phyloP scores from a whole-genome alignment of 1,140 invertebrate genomes.

The Drosophila nebulosa region DNA sequence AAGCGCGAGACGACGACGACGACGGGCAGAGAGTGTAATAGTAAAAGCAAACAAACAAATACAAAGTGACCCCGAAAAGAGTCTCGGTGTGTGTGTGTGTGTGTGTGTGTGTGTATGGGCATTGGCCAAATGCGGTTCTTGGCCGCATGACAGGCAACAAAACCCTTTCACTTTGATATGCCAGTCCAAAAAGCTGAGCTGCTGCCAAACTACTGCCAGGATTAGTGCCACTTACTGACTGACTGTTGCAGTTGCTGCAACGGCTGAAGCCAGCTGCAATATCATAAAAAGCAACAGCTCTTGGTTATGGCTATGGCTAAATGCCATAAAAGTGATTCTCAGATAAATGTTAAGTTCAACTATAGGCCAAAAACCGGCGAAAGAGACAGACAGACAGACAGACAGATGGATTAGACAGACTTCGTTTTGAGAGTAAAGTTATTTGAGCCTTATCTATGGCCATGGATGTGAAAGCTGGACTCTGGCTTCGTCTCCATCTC shows the following conservation, averaged over 20 bases:
- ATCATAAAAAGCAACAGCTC: constrained; percentile 61
- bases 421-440: constrained; percentile 28
- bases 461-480: constrained; percentile 68
- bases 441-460: constrained; percentile 49
- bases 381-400: constrained; percentile 20
- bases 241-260: constrained; percentile 21
- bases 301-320: constrained; percentile 19
- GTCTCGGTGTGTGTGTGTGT: constrained; percentile 13
- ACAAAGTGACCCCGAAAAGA: constrained; percentile 57
- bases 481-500: neutral
- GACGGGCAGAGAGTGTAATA: constrained; percentile 21
- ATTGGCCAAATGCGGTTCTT: constrained; percentile 49
- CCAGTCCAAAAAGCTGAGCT: constrained; percentile 39
- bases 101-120: constrained; percentile 25
- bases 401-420: neutral
- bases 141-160: constrained; percentile 25
- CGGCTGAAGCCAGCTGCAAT: constrained; percentile 20
- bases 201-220: constrained; percentile 70
- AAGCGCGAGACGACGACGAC: neutral
- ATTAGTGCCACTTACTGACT: constrained; percentile 66
- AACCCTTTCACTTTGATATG: constrained; percentile 73
- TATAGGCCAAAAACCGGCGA: constrained; percentile 29
- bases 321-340: constrained; percentile 63
- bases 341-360: constrained; percentile 25
- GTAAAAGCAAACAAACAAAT: constrained; percentile 60